phyloP scores from a whole-genome alignment of 2,113 vertebrate genomes.

The Periophthalmodon schlosseri region DNA sequence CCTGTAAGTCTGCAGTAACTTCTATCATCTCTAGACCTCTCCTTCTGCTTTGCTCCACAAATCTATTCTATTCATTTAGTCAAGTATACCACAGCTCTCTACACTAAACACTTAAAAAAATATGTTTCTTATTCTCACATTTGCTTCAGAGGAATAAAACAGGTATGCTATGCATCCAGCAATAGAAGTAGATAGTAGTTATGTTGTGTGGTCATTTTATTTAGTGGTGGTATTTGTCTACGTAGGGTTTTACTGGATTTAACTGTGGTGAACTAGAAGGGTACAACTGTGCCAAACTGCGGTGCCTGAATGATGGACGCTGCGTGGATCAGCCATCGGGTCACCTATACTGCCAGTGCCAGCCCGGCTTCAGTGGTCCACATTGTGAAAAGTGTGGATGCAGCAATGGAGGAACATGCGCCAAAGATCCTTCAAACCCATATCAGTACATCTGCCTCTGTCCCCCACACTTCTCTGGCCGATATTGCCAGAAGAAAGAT shows the following conservation, averaged over 20 bases:
- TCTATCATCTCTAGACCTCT: background rate
- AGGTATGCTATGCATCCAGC: conserved; percentile 67
- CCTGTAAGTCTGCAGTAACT: conserved; percentile 75
- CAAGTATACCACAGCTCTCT: conserved; percentile 13
- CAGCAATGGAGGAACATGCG: conserved; percentile 85
- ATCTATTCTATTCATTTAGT: background rate
- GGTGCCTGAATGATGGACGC: conserved; percentile 83
- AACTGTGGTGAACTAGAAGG: conserved; percentile 81
- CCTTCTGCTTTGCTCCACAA: background rate
- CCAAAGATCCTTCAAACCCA: conserved; percentile 71
- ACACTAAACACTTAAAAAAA: conserved; percentile 34
- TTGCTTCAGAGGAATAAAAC: conserved; percentile 70
- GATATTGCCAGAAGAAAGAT: conserved; percentile 70
- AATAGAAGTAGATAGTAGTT: conserved; percentile 10
- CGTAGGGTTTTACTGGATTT: conserved; percentile 85
- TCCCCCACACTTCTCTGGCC: conserved; percentile 71
- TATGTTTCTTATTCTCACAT: conserved; percentile 64
- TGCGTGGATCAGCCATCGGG: conserved; percentile 76
- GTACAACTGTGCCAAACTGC: conserved; percentile 81
- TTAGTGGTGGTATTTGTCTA: conserved; percentile 24
- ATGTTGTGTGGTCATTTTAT: background rate
- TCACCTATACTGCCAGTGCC: conserved; percentile 82
- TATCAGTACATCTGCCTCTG: conserved; percentile 82
- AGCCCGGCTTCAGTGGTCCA: conserved; percentile 74
- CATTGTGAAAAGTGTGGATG: conserved; percentile 83